phyloP scores from a whole-genome alignment of 1,140 invertebrate species.

The Odontomachus brunneus region DNA sequence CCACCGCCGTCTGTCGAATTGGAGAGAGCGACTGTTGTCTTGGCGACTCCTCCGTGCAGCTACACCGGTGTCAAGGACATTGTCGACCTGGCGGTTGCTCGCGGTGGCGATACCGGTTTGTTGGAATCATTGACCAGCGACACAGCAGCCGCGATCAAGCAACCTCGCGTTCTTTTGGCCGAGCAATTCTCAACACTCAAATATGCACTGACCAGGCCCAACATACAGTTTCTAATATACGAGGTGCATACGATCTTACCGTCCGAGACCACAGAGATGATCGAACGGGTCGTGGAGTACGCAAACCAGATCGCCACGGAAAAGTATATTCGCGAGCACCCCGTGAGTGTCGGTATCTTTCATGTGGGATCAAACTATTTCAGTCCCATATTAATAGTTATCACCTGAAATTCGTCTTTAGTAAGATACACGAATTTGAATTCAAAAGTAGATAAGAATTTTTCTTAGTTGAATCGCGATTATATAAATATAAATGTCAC shows the following conservation, averaged over 20 bases:
- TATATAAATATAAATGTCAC: no score
- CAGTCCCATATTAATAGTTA: no score
- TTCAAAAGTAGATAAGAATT: no score
- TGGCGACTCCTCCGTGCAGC: conserved; percentile 91
- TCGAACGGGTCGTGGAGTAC: conserved; percentile 80
- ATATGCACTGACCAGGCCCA: conserved; percentile 79
- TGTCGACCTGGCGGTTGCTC: conserved; percentile 88
- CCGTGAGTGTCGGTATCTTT: conserved; percentile 58
- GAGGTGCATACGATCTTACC: conserved; percentile 83
- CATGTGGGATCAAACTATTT: no score
- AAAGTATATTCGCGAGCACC: conserved; percentile 79
- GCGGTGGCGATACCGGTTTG: conserved; percentile 77
- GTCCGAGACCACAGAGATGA: conserved; percentile 83
- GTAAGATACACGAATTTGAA: no score
- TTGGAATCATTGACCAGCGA: conserved; percentile 77
- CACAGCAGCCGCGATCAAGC: conserved; percentile 46
- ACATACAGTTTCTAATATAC: conserved; percentile 85
- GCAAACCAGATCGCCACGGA: conserved; percentile 82
- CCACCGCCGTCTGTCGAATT: conserved; percentile 81
- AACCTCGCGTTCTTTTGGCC: conserved; percentile 69
- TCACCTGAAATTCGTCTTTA: no score
- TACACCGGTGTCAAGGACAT: conserved; percentile 91
- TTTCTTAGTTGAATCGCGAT: no score
- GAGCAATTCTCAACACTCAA: conserved; percentile 80
- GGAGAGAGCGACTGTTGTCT: conserved; percentile 89